These are phyloP conservation scores for Polydrusus cervinus DNA, from an alignment of 2,888 invertebrate genomes.

Conservation along the genomic window DNA sequence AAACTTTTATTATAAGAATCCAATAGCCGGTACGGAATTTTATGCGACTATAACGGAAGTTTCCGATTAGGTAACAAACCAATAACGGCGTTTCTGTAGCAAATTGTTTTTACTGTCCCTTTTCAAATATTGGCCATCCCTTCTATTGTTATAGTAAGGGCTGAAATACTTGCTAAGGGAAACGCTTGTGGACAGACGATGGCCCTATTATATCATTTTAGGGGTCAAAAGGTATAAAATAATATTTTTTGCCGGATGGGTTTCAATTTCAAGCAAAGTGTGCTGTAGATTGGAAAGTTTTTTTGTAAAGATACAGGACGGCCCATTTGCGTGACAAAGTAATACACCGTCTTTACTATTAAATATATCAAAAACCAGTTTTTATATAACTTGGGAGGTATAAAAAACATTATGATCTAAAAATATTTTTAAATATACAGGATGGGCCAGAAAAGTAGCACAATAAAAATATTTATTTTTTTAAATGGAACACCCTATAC, in stretches of 20 bases:
- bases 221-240: constrained; percentile 39
- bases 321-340: too few relatives aligned
- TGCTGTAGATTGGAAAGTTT: constrained; percentile 19
- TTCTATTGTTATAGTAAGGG: constrained; percentile 28
- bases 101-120: constrained; percentile 45
- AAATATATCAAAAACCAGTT: too few relatives aligned
- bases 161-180: constrained; percentile 32
- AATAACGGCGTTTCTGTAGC: constrained; percentile 35
- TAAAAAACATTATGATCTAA: too few relatives aligned
- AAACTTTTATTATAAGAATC: constrained; percentile 8
- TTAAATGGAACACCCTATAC: too few relatives aligned
- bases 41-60: constrained; percentile 22
- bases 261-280: constrained; percentile 29
- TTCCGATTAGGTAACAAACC: constrained; percentile 29
- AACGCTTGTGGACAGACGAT: constrained; percentile 27
- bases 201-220: constrained; percentile 33
- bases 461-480: too few relatives aligned
- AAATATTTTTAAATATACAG: too few relatives aligned
- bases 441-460: too few relatives aligned
- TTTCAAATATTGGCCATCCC: constrained; percentile 38
- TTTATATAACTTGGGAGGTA: too few relatives aligned
- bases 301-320: not conserved
- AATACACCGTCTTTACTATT: too few relatives aligned
- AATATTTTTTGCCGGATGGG: constrained; percentile 34
- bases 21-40: constrained; percentile 13